Conservation (phyloP, 2,888 invertebrate species). For the Bruchidius siliquastri region DNA sequence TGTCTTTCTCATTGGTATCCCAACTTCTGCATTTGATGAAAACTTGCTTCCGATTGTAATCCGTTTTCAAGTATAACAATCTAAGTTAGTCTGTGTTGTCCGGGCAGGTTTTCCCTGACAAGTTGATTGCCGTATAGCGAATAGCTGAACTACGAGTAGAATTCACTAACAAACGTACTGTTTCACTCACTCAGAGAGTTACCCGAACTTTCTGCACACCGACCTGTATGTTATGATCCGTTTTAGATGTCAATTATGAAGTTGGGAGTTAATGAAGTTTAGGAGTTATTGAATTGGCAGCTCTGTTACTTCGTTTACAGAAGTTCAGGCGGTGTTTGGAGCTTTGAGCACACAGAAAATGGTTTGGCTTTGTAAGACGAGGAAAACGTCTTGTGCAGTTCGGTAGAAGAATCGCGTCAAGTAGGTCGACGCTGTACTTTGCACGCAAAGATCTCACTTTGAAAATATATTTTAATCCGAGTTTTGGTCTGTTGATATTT, state of each 20-base stretch:
- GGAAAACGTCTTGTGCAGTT: neutral
- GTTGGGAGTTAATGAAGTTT: neutral
- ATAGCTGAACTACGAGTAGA: neutral
- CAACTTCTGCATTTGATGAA: no score
- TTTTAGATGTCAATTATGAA: neutral
- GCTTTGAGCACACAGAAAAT: neutral
- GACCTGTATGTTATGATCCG: neutral
- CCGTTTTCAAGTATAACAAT: neutral
- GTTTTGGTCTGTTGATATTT: no score
- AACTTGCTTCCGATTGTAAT: neutral
- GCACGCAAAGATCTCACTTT: no score
- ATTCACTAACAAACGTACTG: neutral
- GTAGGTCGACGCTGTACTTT: no score
- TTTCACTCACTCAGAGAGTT: neutral
- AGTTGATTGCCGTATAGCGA: neutral
- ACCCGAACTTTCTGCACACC: neutral
- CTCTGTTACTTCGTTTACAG: neutral
- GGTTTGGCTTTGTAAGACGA: neutral
- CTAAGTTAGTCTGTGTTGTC: neutral
- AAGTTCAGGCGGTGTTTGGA: neutral
- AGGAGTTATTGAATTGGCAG: neutral
- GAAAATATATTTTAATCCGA: no score
- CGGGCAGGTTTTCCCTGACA: neutral
- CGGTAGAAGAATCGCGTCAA: neutral
- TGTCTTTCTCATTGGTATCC: no score